phyloP scores from a whole-genome alignment of 2,888 invertebrate genomes.

The Argyra leucocephala region DNA sequence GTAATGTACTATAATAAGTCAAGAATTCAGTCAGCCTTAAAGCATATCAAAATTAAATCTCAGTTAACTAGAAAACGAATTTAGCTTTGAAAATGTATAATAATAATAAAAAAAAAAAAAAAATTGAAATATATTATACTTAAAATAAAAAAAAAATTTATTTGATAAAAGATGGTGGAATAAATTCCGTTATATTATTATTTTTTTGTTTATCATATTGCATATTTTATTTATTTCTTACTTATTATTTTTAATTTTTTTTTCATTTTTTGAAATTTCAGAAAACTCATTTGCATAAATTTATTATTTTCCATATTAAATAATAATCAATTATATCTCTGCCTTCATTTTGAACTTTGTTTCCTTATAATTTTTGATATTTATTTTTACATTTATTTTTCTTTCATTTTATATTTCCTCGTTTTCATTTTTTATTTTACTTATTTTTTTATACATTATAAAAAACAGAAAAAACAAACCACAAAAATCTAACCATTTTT shows the following conservation, averaged over 20 bases:
- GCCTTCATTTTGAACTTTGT: background rate
- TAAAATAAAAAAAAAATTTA: background rate
- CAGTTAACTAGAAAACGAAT: too few species aligned
- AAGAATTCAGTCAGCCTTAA: too few species aligned
- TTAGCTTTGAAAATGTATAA: too few species aligned
- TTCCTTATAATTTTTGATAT: too few species aligned
- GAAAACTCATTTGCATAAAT: background rate
- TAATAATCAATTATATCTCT: background rate
- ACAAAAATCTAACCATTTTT: background rate
- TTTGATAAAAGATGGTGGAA: background rate
- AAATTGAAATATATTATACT: too few species aligned
- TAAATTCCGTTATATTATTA: too few species aligned
- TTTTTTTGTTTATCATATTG: too few species aligned
- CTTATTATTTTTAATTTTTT: background rate
- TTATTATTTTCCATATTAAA: slow-evolving; percentile 3
- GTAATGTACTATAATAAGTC: too few species aligned
- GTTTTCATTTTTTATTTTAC: background rate
- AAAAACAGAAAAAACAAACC: too few species aligned
- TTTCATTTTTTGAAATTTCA: background rate
- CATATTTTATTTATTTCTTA: background rate
- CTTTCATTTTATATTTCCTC: background rate
- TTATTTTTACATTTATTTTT: background rate
- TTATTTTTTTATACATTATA: background rate
- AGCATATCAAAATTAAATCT: too few species aligned
- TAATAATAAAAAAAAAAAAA: too few species aligned